Conservation (phyloP, 2,113 vertebrate species). For the Epinephelus cyanopodus region DNA sequence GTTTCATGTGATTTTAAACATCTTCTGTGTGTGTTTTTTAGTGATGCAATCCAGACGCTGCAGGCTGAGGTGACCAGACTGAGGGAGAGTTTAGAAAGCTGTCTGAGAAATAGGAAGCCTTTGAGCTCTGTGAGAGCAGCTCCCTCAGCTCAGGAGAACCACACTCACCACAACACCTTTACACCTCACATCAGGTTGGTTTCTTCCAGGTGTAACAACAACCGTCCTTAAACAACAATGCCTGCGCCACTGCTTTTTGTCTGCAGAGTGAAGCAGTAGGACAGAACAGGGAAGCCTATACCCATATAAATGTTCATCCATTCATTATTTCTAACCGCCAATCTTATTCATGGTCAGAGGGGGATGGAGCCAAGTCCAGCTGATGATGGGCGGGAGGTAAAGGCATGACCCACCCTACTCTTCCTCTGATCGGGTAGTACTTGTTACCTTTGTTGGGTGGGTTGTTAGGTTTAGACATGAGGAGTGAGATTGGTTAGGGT, state of each 20-base stretch:
- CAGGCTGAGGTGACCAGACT: slow-evolving; percentile 87
- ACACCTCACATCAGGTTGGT: slow-evolving; percentile 71
- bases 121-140: slow-evolving; percentile 22
- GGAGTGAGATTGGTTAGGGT: too few relatives aligned
- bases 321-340: too few relatives aligned
- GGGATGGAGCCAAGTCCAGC: too few relatives aligned
- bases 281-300: too few relatives aligned
- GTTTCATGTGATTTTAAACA: neutral
- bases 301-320: too few relatives aligned
- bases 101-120: slow-evolving; percentile 57
- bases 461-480: too few relatives aligned
- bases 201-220: neutral
- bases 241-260: neutral
- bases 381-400: too few relatives aligned
- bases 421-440: too few relatives aligned
- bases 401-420: too few relatives aligned
- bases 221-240: too few relatives aligned
- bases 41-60: slow-evolving; percentile 86
- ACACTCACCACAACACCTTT: slow-evolving; percentile 6
- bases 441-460: too few relatives aligned
- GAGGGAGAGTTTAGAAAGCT: slow-evolving; percentile 82
- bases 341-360: too few relatives aligned
- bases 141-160: neutral
- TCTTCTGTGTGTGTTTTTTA: slow-evolving; percentile 56
- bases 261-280: neutral